Evolutionary conservation across 2,113 vertebrate genomes (phyloP), one percentile per base, ranked within the genome.

Genomic region (Egretta garzetta): DNA sequence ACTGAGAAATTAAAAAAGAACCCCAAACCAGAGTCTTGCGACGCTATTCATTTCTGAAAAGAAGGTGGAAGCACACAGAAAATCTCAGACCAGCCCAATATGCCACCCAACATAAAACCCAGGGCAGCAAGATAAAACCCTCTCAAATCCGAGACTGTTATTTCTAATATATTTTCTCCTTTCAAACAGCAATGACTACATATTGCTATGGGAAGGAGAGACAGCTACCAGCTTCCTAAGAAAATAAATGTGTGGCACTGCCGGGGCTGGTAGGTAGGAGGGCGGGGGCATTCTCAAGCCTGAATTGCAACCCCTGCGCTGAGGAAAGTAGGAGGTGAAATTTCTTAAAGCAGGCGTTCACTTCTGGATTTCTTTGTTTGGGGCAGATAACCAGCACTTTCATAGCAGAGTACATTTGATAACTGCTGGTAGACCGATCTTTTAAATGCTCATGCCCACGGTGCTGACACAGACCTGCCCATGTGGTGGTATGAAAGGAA

Each of bases 401-500:
- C 15, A 68, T 0, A 80, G 67, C 50, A 66, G 28, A 50, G 4
- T 9, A 27, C 18, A 28, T 68, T 79, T 82, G 35, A 4, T 35
- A 72, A 75, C 18, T 79, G 27, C 49, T 58, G 74, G 26, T 33
- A 91, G 28, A 16, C 7, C 23, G 16, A 67, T 27, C 45, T 76
- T 95, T 59, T n/a, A 75, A 87, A 49, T 21, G 37, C 18, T 50
- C 18, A 6, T 32, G 23, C 26, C 67, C 9, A 7, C 33, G 43
- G 59, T 62, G 52, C 47, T 14, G 41, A 19, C 55, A 23, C 23
- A 64, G 41, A 35, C 18, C 52, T 79, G 56, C 20, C 35, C 9
- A 3, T 5, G 23, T 1, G 1, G 39, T 32, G 39, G 58, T 16
- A 23, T 0, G 2, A 22, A 80, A 64, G 35, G 55, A 45, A 37